These are phyloP conservation scores for Cossypha caffra DNA, from an alignment of 2,797 vertebrate genomes.

Conservation along the genomic window DNA sequence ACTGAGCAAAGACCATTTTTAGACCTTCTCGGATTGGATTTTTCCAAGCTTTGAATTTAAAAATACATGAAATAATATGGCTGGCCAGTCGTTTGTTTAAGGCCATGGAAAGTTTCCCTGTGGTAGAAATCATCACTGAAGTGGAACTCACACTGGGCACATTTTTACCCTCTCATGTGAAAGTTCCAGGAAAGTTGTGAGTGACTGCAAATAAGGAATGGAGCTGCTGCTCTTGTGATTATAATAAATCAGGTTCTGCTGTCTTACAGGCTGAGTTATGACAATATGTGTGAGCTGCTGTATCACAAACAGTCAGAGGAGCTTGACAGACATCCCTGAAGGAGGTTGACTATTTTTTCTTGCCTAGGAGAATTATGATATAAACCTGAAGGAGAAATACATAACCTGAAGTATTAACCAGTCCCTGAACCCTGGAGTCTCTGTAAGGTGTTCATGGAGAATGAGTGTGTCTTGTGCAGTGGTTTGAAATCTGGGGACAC, in stretches of 20 bases:
- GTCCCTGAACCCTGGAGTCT: neutral
- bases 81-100: neutral
- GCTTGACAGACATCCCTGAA: neutral
- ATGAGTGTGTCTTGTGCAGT: neutral
- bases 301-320: neutral
- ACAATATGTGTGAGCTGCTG: neutral
- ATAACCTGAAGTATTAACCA: neutral
- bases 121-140: neutral
- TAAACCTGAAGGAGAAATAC: neutral
- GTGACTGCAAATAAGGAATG: neutral
- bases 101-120: neutral
- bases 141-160: neutral
- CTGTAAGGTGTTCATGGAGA: neutral
- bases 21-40: neutral
- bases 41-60: neutral
- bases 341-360: neutral
- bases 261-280: neutral
- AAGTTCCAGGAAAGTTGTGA: neutral
- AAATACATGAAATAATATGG: neutral
- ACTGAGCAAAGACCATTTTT: neutral
- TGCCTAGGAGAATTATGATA: neutral
- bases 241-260: slow-evolving; percentile 1
- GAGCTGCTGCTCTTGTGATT: neutral
- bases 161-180: neutral
- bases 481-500: neutral